These are phyloP conservation scores for Hyperoplus immaculatus DNA, from an alignment of 2,797 vertebrate species.

Conservation along the genomic window DNA sequence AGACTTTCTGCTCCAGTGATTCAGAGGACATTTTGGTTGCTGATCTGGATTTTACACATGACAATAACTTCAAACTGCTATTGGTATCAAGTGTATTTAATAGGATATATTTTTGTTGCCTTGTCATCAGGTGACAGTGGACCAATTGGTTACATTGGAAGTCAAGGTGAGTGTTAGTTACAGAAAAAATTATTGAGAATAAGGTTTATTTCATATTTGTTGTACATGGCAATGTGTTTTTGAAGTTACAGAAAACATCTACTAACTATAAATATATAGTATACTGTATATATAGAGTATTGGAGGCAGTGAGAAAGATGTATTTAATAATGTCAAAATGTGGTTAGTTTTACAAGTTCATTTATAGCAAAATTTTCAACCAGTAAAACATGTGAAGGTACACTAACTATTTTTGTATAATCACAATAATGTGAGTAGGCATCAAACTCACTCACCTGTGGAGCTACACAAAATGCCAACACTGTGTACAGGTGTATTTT, in stretches of 20 bases:
- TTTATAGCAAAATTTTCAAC: no score
- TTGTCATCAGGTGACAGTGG: constrained; percentile 41
- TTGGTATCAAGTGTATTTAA: not conserved
- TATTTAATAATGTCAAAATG: no score
- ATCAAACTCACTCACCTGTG: not conserved
- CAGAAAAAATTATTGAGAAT: not conserved
- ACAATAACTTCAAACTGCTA: not conserved
- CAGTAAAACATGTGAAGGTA: no score
- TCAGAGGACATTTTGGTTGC: not conserved
- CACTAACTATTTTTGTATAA: no score
- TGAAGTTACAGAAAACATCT: not conserved
- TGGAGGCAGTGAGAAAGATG: no score
- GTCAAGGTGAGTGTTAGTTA: constrained; percentile 35
- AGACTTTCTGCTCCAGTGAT: not conserved
- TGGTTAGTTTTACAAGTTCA: no score
- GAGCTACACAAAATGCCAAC: not conserved
- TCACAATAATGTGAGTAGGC: no score
- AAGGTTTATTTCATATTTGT: not conserved
- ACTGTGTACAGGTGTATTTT: not conserved
- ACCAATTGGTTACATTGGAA: constrained; percentile 36
- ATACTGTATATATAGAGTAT: no score
- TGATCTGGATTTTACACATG: not conserved
- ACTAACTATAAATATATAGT: not conserved
- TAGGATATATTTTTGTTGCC: constrained; percentile 1
- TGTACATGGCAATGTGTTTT: not conserved